phyloP scores from a whole-genome alignment of 1,140 invertebrate species.

The Heliconius nattereri region DNA sequence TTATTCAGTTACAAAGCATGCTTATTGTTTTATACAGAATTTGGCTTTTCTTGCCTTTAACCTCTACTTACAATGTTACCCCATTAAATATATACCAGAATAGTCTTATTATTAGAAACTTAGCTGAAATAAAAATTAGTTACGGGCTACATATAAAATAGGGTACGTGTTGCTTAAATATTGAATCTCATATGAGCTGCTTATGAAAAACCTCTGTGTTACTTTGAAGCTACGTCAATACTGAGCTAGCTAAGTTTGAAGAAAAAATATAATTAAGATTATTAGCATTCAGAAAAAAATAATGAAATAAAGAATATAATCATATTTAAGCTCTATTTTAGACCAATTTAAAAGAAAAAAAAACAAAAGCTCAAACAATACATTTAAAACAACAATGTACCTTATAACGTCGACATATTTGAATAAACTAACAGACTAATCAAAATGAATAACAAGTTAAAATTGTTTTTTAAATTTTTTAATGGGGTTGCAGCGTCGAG shows the following conservation, averaged over 20 bases:
- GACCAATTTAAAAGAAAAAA: neutral
- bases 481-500: conserved; percentile 81
- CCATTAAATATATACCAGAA: conserved; percentile 26
- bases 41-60: conserved; percentile 51
- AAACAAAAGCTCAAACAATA: neutral
- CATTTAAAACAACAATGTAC: neutral
- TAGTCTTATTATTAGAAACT: conserved; percentile 2
- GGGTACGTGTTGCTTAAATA: neutral
- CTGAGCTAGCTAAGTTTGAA: neutral
- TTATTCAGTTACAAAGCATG: conserved; percentile 42
- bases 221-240: neutral
- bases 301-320: neutral
- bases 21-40: conserved; percentile 39
- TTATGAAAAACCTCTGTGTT: neutral
- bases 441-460: conserved; percentile 42
- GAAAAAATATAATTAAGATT: no score
- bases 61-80: conserved; percentile 35
- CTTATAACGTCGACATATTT: conserved; percentile 15
- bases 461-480: conserved; percentile 74
- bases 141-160: neutral
- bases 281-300: no score
- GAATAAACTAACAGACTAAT: conserved; percentile 64
- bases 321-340: neutral
- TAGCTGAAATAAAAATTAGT: neutral
- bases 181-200: no score